Conservation (phyloP, 1,140 invertebrate species). For the Drosophila nikananu region DNA sequence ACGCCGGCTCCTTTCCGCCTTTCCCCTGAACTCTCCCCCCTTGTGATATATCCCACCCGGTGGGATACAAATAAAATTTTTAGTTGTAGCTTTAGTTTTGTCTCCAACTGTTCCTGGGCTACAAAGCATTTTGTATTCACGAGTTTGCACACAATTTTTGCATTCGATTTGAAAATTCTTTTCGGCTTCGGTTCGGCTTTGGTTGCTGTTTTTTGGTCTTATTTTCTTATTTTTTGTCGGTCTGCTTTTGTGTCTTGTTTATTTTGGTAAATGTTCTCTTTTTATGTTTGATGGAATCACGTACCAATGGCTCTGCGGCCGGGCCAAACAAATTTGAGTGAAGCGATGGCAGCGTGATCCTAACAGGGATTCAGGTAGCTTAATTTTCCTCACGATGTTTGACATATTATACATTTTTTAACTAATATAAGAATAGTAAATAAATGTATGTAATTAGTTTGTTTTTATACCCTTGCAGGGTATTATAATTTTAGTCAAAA, state of each 20-base stretch:
- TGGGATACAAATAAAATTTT: constrained; percentile 36
- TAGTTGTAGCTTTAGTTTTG: constrained; percentile 44
- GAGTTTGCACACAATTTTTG: constrained; percentile 83
- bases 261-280: constrained; percentile 56
- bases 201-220: background rate
- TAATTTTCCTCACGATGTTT: background rate
- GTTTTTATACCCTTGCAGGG: too few relatives aligned
- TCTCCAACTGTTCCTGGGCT: constrained; percentile 20
- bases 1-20: constrained; percentile 7
- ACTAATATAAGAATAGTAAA: too few relatives aligned
- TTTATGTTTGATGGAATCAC: constrained; percentile 82
- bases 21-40: background rate
- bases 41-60: constrained; percentile 1
- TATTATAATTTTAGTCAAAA: too few relatives aligned
- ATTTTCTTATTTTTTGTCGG: background rate
- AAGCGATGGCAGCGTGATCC: constrained; percentile 40
- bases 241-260: constrained; percentile 35
- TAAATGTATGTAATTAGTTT: too few relatives aligned
- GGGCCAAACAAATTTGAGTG: constrained; percentile 42
- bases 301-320: constrained; percentile 61
- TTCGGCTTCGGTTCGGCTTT: constrained; percentile 31
- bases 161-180: constrained; percentile 81
- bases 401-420: too few relatives aligned
- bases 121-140: constrained; percentile 75
- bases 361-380: too few relatives aligned